Evolutionary conservation across 2,888 invertebrate genomes (phyloP), one percentile per base, ranked within the genome.

Genomic region (Andrena bicolor): DNA sequence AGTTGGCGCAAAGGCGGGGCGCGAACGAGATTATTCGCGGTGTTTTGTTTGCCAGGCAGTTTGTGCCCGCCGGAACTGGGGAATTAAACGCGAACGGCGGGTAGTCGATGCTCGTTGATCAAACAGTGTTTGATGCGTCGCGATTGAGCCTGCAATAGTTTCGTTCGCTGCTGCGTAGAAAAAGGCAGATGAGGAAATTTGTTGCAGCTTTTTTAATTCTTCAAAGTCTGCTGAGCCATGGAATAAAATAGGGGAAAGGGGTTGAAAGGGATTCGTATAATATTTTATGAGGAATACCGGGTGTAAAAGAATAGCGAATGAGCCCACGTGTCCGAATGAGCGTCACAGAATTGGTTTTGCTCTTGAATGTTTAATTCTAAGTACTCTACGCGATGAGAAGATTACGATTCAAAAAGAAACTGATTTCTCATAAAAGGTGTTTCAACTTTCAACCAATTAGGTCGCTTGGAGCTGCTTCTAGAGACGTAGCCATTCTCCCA

Each of bases 11-110:
- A 48, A 23, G 69, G 60, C 26, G 6, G 49, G 23, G 23, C 35
- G 60, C 49, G 35, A 76, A 63, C 75, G 75, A 72, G 87, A 79
- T 84, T 72, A 71, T 75, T 71, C 72, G 75, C 69, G 20, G 58
- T 70, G 73, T 81, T 76, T 41, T 87, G 85, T 87, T 84, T 84
- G 79, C 58, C 53, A 71, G 65, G 74, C 76, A 73, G 73, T 83
- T 77, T 68, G 56, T 49, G 60, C 63, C 8, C 13, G 16, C 41
- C 32, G 66, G 58, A 69, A 69, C 28, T 70, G 61, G 72, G 58
- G 83, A 84, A 84, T 86, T 84, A 86, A 86, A 77, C 75, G 51
- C 75, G 63, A 71, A 41, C 66, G 68, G 53, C 41, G 71, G 58
- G 71, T 81, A 56, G 76, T 65, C 68, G 69, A n/a, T 35, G 53